Percentiles rank a stretch among this genome's conserved stretches.
Conservation (phyloP, 92 coral and sea anemone species). For the Palythoa grandiflora region DNA sequence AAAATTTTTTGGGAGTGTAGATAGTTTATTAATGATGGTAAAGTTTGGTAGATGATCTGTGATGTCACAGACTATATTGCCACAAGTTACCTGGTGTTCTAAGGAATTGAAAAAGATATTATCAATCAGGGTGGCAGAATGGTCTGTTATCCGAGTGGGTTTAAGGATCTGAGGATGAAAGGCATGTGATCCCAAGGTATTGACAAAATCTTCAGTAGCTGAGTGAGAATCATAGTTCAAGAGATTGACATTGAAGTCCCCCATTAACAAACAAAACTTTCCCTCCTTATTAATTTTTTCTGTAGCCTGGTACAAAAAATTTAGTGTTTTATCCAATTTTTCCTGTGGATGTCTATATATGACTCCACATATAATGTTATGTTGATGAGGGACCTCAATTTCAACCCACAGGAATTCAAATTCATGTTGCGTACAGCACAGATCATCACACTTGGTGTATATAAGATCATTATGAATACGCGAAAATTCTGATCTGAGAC, state of each 20-base stretch:
- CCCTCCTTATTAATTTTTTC: constrained; percentile 49
- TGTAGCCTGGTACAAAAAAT: constrained; percentile 35
- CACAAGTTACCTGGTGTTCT: constrained; percentile 42
- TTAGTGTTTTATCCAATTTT: constrained; percentile 33
- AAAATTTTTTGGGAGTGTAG: constrained; percentile 32
- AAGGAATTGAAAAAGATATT: constrained; percentile 70
- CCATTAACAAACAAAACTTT: constrained; percentile 39
- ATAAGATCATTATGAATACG: constrained; percentile 39
- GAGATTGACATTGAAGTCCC: neutral
- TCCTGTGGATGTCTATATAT: constrained; percentile 57
- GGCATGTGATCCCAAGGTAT: constrained; percentile 46
- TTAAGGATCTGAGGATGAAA: constrained; percentile 64
- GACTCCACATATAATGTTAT: constrained; percentile 49
- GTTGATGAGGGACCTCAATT: constrained; percentile 32
- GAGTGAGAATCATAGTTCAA: constrained; percentile 46
- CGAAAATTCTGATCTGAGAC: too few species aligned
- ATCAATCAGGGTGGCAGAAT: constrained; percentile 60
- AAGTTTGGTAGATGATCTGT: constrained; percentile 46
- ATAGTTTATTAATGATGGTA: too few species aligned
- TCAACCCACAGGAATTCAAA: constrained; percentile 67
- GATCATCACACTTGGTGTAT: constrained; percentile 46
- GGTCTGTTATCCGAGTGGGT: constrained; percentile 67
- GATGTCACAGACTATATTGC: neutral
- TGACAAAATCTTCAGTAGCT: constrained; percentile 61
- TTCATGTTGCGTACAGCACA: constrained; percentile 39